Evolutionary conservation across 2,888 invertebrate genomes (phyloP), one percentile per base, ranked within the genome.

Genomic region (Ectobius pallidus): DNA sequence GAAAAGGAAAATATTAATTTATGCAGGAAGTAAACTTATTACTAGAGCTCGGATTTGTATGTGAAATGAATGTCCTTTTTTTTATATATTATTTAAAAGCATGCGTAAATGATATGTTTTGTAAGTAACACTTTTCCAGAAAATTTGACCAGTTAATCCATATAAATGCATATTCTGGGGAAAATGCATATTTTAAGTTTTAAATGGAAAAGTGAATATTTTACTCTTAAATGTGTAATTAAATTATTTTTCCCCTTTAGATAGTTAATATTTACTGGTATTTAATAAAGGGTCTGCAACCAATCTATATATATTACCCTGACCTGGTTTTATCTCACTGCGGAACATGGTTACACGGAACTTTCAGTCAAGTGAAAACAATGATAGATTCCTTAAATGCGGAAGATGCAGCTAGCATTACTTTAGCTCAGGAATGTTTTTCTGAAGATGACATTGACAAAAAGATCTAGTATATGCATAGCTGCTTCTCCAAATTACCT

Each of bases 321-420:
- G n/a, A n/a, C n/a, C n/a, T n/a, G n/a, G n/a, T n/a, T n/a, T n/a
- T n/a, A n/a, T n/a, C n/a, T n/a, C n/a, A n/a, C n/a, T n/a, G n/a
- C n/a, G n/a, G n/a, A n/a, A 39, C 7, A 14, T 14, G 6, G 14
- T n/a, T 46, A 46, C n/a, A n/a, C 46, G n/a, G 46, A 11, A 46
- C 46, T 46, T 46, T 46, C 18, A 14, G 46, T 46, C 7, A 34
- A 34, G 34, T 34, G 6, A 34, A 34, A 34, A 34, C 34, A 34
- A 16, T 58, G 18, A 22, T 58, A 25, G 16, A 2, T 58, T 58
- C 61, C 3, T 58, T 25, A 3, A 18, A 58, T 58, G 20, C 6
- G 34, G 62, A 62, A 30, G 62, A 62, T 32, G 62, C 34, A 32
- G 62, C 16, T n/a, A 32, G 7, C 62, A 62, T 62, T 62, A 9